Percentiles rank a stretch among this genome's conserved stretches.
Evolutionary conservation across 2,888 invertebrate genomes (phyloP).

Genomic region (Troides helena): DNA sequence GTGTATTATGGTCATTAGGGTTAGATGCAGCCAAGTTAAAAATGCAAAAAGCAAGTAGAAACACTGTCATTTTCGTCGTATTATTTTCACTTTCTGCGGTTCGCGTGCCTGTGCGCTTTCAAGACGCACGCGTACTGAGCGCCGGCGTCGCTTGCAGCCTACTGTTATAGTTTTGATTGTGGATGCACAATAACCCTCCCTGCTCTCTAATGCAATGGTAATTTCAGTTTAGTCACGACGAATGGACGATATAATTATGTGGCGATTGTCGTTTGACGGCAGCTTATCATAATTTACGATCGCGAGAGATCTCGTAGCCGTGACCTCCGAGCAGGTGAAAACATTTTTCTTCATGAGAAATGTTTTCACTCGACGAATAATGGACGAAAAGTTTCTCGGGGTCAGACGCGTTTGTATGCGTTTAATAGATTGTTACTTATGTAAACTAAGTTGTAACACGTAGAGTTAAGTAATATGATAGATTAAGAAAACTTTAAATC

Average conservation of each 20-base stretch:
- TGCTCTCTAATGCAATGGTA: slow-evolving; percentile 72
- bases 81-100: slow-evolving; percentile 67
- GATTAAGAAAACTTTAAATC: too few species aligned
- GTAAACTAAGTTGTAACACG: neutral
- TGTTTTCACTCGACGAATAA: slow-evolving; percentile 63
- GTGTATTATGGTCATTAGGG: slow-evolving; percentile 52
- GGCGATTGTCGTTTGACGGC: slow-evolving; percentile 68
- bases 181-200: slow-evolving; percentile 71
- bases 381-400: slow-evolving; percentile 53
- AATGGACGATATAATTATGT: slow-evolving; percentile 75
- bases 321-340: slow-evolving; percentile 73
- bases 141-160: slow-evolving; percentile 51
- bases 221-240: slow-evolving; percentile 75
- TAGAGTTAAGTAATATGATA: too few species aligned
- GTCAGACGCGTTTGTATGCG: slow-evolving; percentile 21
- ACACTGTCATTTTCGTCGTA: slow-evolving; percentile 70
- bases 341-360: slow-evolving; percentile 69
- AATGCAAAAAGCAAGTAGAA: slow-evolving; percentile 54
- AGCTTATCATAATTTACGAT: slow-evolving; percentile 74
- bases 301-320: slow-evolving; percentile 67
- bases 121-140: slow-evolving; percentile 69
- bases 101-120: slow-evolving; percentile 63
- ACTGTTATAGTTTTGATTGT: slow-evolving; percentile 77
- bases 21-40: slow-evolving; percentile 52
- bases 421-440: slow-evolving; percentile 4